Evolutionary conservation across 2,113 vertebrate species (phyloP).

Genomic region (Cariama cristata): DNA sequence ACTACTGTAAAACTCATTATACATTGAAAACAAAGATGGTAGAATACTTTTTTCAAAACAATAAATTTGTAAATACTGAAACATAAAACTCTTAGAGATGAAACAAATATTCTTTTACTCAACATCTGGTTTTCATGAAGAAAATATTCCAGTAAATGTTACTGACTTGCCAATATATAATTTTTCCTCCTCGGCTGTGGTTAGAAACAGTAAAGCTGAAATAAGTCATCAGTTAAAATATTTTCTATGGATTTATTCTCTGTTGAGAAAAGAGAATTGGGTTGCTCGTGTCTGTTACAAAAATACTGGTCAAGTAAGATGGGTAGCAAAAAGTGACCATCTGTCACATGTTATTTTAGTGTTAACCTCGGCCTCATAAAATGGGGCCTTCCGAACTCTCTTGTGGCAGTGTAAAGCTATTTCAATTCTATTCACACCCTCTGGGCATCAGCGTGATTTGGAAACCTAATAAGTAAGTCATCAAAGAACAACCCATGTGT

Average conservation of each 20-base stretch:
- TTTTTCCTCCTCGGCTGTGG: not conserved
- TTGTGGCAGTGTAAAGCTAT: constrained; percentile 61
- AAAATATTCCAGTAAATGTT: not conserved
- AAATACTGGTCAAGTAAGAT: constrained; percentile 10
- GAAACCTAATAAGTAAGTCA: constrained; percentile 72
- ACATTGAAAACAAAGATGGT: not conserved
- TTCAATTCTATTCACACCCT: constrained; percentile 63
- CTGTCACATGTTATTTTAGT: constrained; percentile 66
- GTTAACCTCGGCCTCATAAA: constrained; percentile 53
- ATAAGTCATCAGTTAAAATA: not conserved
- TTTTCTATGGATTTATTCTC: not conserved
- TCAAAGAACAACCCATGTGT: constrained; percentile 63
- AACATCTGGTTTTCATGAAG: not conserved
- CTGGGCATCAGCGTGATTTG: constrained; percentile 65
- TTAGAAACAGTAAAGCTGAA: not conserved
- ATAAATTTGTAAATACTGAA: not conserved
- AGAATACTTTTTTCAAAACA: not conserved
- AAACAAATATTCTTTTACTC: not conserved
- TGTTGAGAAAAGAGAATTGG: not conserved
- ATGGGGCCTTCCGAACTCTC: constrained; percentile 9
- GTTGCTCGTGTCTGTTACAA: not conserved
- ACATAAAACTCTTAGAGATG: not conserved
- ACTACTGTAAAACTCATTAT: not conserved
- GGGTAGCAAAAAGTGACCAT: constrained; percentile 62
- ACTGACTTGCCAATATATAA: not conserved